These are phyloP conservation scores for Ryuthela nishihirai DNA, from an alignment of 2,888 invertebrate species.

Conservation along the genomic window DNA sequence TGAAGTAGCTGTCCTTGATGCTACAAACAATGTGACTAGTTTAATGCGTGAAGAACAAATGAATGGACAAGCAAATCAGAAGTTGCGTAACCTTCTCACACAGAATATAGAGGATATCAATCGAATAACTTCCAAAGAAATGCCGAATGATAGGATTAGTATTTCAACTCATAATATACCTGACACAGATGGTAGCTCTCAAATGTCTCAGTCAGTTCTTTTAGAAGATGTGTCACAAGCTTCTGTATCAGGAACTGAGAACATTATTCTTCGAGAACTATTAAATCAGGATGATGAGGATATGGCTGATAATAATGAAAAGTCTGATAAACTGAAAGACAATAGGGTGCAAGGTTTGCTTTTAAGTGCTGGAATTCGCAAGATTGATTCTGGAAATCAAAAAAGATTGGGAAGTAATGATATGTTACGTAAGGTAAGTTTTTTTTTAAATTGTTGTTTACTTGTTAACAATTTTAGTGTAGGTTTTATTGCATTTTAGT, in stretches of 20 bases:
- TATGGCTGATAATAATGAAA: constrained; percentile 56
- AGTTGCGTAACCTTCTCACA: constrained; percentile 59
- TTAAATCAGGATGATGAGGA: constrained; percentile 65
- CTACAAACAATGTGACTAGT: background rate
- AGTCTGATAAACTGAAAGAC: constrained; percentile 42
- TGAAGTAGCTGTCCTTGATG: background rate
- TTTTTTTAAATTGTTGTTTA: background rate
- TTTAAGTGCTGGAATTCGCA: constrained; percentile 13
- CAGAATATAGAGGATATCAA: constrained; percentile 37
- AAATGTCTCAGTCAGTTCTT: background rate
- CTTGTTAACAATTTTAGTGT: too few relatives aligned
- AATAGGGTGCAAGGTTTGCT: constrained; percentile 6
- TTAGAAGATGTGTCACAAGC: too few relatives aligned
- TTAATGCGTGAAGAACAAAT: constrained; percentile 5
- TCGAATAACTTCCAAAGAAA: background rate
- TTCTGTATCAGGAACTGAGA: constrained; percentile 46
- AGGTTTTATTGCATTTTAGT: too few relatives aligned
- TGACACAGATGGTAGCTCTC: background rate
- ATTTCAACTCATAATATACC: background rate
- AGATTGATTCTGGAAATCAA: constrained; percentile 20
- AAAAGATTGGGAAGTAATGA: constrained; percentile 38
- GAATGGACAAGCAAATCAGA: constrained; percentile 26
- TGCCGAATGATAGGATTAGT: background rate
- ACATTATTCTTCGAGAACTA: constrained; percentile 56
- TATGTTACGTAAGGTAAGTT: constrained; percentile 57